These are phyloP conservation scores for Calephelis nemesis DNA, from an alignment of 1,140 invertebrate species.

Conservation along the genomic window DNA sequence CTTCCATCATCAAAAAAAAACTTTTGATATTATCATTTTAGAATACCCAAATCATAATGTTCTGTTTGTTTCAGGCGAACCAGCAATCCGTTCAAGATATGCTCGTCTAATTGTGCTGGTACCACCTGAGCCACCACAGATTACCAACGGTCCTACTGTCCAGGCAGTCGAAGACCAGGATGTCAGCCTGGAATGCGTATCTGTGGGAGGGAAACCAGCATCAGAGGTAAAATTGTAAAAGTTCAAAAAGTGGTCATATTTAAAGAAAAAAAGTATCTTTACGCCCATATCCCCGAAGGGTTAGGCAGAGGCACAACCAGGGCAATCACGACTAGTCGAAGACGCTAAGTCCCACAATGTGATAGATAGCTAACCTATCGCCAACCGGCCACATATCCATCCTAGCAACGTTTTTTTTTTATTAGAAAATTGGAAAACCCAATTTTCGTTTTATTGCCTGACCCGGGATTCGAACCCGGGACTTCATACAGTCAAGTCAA, in stretches of 20 bases:
- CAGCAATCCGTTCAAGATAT: conserved; percentile 88
- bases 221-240: conserved; percentile 84
- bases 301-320: too few relatives aligned
- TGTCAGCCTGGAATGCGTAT: conserved; percentile 93
- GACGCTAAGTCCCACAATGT: too few relatives aligned
- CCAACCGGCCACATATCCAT: too few relatives aligned
- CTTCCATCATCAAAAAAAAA: too few relatives aligned
- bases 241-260: background rate
- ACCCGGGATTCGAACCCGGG: too few relatives aligned
- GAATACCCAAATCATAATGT: background rate
- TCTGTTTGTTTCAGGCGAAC: conserved; percentile 77
- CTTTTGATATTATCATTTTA: background rate
- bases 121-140: conserved; percentile 92
- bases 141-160: conserved; percentile 86
- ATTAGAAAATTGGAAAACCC: too few relatives aligned
- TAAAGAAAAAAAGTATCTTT: background rate
- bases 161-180: conserved; percentile 92
- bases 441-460: too few relatives aligned
- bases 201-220: conserved; percentile 93
- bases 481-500: too few relatives aligned
- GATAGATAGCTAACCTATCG: too few relatives aligned
- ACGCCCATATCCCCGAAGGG: too few relatives aligned
- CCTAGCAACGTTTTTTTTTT: too few relatives aligned
- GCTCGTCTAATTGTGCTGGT: conserved; percentile 91
- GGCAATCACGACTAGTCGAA: too few relatives aligned